Conservation (phyloP, 1,140 invertebrate genomes). For the Calephelis nemesis region DNA sequence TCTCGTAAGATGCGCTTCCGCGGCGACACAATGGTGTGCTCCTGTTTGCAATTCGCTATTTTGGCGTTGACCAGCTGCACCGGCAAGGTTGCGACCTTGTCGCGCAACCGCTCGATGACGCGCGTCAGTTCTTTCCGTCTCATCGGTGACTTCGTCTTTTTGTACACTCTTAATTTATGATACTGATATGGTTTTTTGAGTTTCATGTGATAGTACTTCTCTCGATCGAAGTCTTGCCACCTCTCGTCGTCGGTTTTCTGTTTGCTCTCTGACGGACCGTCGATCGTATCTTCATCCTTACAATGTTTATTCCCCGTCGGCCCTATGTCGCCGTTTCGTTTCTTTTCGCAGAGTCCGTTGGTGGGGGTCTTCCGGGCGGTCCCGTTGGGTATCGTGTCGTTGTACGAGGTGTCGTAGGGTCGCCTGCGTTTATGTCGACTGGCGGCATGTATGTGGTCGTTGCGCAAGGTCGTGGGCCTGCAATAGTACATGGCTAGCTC, state of each 20-base stretch:
- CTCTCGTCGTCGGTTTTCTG: slow-evolving; percentile 48
- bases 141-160: slow-evolving; percentile 60
- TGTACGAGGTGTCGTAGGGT: slow-evolving; percentile 63
- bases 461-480: slow-evolving; percentile 79
- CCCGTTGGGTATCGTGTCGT: slow-evolving; percentile 47
- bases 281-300: slow-evolving; percentile 58
- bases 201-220: slow-evolving; percentile 75
- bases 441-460: slow-evolving; percentile 62
- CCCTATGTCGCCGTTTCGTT: slow-evolving; percentile 54
- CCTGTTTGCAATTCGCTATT: slow-evolving; percentile 67
- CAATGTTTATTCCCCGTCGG: slow-evolving; percentile 38
- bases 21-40: slow-evolving; percentile 82
- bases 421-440: slow-evolving; percentile 80
- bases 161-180: slow-evolving; percentile 75
- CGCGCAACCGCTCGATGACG: slow-evolving; percentile 74
- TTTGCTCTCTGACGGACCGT: slow-evolving; percentile 47
- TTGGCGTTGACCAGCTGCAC: slow-evolving; percentile 65
- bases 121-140: slow-evolving; percentile 62
- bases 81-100: slow-evolving; percentile 65
- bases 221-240: slow-evolving; percentile 60
- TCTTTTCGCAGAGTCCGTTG: slow-evolving; percentile 58
- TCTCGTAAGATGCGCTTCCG: slow-evolving; percentile 87
- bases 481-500: slow-evolving; percentile 87
- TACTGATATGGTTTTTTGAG: slow-evolving; percentile 76
- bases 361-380: slow-evolving; percentile 71